These are phyloP conservation scores for Rousettus madagascariensis DNA, from an alignment of 2,797 vertebrate species.

Conservation along the genomic window DNA sequence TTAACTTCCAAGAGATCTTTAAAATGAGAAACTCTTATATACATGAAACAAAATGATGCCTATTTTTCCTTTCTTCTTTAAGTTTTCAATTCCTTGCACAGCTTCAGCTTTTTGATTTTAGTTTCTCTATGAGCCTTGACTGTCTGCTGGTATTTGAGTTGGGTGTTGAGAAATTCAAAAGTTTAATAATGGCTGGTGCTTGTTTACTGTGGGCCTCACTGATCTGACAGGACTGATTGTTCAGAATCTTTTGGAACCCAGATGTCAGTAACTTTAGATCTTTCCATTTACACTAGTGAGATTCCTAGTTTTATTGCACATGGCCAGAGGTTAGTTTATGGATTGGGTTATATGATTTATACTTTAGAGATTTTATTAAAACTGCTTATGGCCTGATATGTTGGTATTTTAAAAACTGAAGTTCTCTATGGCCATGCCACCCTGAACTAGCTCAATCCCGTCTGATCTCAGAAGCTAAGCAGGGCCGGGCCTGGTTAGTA, in stretches of 20 bases:
- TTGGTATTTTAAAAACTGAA: neutral
- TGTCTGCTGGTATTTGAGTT: neutral
- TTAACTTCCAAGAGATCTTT: neutral
- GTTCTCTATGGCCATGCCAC: neutral
- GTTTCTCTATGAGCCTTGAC: neutral
- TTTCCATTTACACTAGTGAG: neutral
- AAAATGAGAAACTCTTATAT: neutral
- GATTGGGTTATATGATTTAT: neutral
- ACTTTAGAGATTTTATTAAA: neutral
- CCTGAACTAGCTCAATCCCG: no score
- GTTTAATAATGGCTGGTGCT: neutral
- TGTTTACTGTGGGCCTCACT: neutral
- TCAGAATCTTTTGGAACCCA: neutral
- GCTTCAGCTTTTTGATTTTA: neutral
- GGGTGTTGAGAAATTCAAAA: neutral
- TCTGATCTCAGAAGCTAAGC: no score
- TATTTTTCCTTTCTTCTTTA: neutral
- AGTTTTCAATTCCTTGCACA: neutral
- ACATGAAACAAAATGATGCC: no score
- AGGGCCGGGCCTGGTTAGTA: no score
- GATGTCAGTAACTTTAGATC: neutral
- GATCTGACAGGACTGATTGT: neutral
- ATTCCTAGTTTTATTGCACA: neutral
- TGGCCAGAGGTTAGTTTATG: neutral
- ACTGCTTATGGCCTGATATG: neutral